Base-by-base conservation (phyloP, 2,888 invertebrate species). In the Geophilus truncorum region DNA sequence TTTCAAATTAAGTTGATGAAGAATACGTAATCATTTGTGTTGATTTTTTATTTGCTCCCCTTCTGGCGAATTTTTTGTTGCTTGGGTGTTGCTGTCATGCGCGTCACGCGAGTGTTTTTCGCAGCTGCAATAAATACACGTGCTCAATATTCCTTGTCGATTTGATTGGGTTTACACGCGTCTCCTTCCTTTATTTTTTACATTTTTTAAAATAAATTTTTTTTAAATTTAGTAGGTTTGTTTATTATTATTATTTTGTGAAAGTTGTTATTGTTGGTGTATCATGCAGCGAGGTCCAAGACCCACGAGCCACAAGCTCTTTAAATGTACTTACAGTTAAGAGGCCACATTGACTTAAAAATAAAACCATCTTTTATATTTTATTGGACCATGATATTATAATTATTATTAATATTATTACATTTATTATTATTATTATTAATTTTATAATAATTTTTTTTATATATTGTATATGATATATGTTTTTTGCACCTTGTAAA, bases 1-100 rank as follows among this genome's bases (percentile, higher is more conserved):
- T 70, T 57, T 57, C 21, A 57, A 57, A 21, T 57, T 57, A 57
- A 7, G 18, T 25, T 70, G 70, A 70, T 70, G 70, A 70, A 28
- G 70, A 70, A 70, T 70, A 70, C 70, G 70, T 70, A 70, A 70
- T 70, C 25, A 70, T 70, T 70, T 70, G 70, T 70, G 70, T 70
- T 51, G 51, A 51, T 70, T 70, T 70, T 70, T 70, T 70, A 28
- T 70, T 70, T 70, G 23, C 70, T 70, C 12, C 70, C 70, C 70
- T 70, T 51, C n/a, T 70, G 70, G 70, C 70, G 70, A 70, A 62
- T 70, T 70, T 70, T 62, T 70, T 70, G 70, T 70, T 70, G 70
- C 70, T 70, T 70, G 70, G 70, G 70, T 70, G 70, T 70, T 70
- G 70, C 70, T 70, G 70, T 70, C 70, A 70, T 70, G 70, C 70